These are phyloP conservation scores for Calephelis perditalis DNA, from an alignment of 2,888 invertebrate species.

Conservation along the genomic window DNA sequence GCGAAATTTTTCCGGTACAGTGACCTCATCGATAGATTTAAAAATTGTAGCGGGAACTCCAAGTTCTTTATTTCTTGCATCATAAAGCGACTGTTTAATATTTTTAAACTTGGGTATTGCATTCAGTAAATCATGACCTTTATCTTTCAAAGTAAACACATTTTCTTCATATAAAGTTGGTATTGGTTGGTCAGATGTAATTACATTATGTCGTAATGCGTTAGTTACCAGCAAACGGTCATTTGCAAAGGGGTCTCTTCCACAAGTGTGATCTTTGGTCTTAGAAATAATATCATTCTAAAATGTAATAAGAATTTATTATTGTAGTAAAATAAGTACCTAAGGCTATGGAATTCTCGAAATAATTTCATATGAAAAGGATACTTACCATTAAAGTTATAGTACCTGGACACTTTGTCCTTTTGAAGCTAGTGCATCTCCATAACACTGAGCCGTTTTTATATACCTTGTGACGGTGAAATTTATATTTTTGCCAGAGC, in stretches of 20 bases:
- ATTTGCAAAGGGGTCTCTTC: too few species aligned
- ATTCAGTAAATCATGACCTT: neutral
- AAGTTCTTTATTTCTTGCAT: neutral
- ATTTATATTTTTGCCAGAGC: too few species aligned
- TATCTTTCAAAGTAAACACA: neutral
- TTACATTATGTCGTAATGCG: neutral
- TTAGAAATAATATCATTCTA: too few species aligned
- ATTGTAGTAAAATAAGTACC: conserved; percentile 3
- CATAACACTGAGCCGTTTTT: too few species aligned
- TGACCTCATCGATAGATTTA: conserved; percentile 6
- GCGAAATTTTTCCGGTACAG: conserved; percentile 2
- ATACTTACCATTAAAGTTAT: neutral
- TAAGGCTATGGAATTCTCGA: neutral
- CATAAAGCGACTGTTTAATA: conserved; percentile 5
- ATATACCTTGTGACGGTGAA: too few species aligned
- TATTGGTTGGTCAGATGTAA: neutral
- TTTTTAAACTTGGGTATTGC: neutral
- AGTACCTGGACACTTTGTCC: too few species aligned
- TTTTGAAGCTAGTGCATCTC: too few species aligned
- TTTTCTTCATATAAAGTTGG: conserved; percentile 3
- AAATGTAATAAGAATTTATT: neutral
- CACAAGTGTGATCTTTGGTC: too few species aligned
- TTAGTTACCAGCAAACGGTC: neutral
- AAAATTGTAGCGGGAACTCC: neutral
- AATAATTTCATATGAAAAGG: conserved; percentile 2